These are phyloP conservation scores for Gambusia yucatana DNA, from an alignment of 2,797 vertebrate genomes.

Conservation along the genomic window DNA sequence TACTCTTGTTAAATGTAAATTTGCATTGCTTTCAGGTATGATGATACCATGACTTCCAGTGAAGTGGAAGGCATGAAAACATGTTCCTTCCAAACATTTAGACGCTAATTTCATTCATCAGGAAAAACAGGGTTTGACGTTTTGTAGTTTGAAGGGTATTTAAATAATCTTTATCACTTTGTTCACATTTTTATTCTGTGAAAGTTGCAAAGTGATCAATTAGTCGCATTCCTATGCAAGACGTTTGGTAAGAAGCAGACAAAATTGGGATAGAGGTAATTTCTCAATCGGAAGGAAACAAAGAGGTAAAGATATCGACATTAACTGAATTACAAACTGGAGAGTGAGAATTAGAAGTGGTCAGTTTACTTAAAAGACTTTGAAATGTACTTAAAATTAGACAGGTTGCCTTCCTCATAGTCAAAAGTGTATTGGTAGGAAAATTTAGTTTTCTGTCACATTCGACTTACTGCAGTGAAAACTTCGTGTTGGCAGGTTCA, in stretches of 20 bases:
- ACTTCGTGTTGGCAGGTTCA: neutral
- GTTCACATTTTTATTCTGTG: neutral
- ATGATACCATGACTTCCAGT: neutral
- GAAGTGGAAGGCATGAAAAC: too few relatives aligned
- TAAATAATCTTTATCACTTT: neutral
- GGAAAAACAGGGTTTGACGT: neutral
- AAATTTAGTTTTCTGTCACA: neutral
- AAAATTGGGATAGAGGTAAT: neutral
- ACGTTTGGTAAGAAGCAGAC: neutral
- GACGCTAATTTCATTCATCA: neutral
- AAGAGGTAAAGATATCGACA: neutral
- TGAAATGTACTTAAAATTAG: neutral
- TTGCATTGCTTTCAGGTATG: neutral
- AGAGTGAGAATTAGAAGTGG: neutral
- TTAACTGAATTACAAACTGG: neutral
- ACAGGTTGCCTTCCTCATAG: neutral
- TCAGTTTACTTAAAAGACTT: neutral
- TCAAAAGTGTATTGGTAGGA: neutral
- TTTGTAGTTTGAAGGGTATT: neutral
- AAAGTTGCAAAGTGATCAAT: neutral
- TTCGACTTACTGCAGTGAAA: neutral
- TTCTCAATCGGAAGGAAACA: neutral
- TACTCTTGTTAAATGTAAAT: neutral
- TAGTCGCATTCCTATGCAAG: neutral
- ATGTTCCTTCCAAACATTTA: neutral